Base-by-base conservation (phyloP, 2,797 vertebrate genomes). In the Silurus aristotelis region DNA sequence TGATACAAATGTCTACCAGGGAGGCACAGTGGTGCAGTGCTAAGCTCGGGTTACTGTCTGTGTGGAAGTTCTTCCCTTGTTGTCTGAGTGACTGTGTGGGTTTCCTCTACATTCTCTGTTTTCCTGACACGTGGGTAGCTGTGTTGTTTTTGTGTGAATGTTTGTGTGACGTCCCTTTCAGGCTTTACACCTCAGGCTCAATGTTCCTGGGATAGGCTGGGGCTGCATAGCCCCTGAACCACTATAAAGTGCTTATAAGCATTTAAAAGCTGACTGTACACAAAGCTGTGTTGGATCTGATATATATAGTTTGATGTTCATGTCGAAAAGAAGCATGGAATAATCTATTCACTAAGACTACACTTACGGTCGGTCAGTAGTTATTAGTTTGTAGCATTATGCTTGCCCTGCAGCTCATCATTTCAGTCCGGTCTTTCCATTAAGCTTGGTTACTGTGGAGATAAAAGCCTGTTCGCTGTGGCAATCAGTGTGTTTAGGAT, bases 401-500 rank as follows among this genome's bases (percentile, higher is more conserved):
- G 66, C 66, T 56, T 70, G 71, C 31, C 38, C 76, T 84, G 68
- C 72, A 68, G 14, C 79, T 84, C 78, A 84, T 72, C 55, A 71
- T 83, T 86, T 86, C 43, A 82, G 66, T 81, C 70, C 86, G 61
- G 64, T 88, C 70, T 83, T 27, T 75, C 82, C 77, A 86, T 81
- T 84, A 85, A 83, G 89, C 86, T 67, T 84, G 84, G 87, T 89
- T 79, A 85, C 86, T 25, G 84, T 87, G 82, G 80, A 87, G 86
- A 90, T 89, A 87, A 89, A 89, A 90, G 84, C 87, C 73, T 77
- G 61, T 81, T 84, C 61, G 55, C 71, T 27, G 56, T 71, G 22
- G 71, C 87, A 83, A 66, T 90, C 85, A 84, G 83, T 87, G 80
- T 86, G 84, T 82, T 88, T 87, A 80, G 85, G 77, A 70, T 89